A percentile compares a stretch with the other conserved stretches of the same genome.
These are phyloP conservation scores for Hirtodrosophila trivittata DNA, from an alignment of 2,888 invertebrate genomes.

Conservation along the genomic window DNA sequence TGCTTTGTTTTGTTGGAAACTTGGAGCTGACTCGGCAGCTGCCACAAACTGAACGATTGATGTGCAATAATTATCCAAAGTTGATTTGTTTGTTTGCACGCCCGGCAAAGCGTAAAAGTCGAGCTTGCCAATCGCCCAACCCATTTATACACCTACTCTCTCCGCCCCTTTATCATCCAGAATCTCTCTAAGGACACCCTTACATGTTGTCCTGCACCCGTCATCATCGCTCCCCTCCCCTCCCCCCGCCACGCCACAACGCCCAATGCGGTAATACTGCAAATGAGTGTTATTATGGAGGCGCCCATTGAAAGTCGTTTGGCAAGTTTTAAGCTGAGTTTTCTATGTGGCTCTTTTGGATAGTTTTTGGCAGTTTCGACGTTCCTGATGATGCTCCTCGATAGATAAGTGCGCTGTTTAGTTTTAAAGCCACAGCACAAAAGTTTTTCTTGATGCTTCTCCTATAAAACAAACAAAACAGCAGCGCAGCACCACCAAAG, in stretches of 20 bases:
- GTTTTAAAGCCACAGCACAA: slow-evolving; percentile 76
- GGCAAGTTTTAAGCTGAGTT: slow-evolving; percentile 60
- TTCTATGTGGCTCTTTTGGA: slow-evolving; percentile 46
- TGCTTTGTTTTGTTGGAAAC: slow-evolving; percentile 58
- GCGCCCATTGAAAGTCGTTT: slow-evolving; percentile 55
- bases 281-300: slow-evolving; percentile 72
- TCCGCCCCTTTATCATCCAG: neutral
- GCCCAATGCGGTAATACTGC: slow-evolving; percentile 57
- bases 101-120: slow-evolving; percentile 73
- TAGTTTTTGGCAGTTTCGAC: slow-evolving; percentile 70
- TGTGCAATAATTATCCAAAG: slow-evolving; percentile 82
- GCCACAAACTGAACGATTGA: slow-evolving; percentile 73
- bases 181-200: no score
- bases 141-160: slow-evolving; percentile 21
- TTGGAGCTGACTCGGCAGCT: slow-evolving; percentile 55
- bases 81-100: slow-evolving; percentile 82
- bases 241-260: slow-evolving; percentile 1
- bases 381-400: slow-evolving; percentile 56
- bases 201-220: no score
- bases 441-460: slow-evolving; percentile 48
- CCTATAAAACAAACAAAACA: slow-evolving; percentile 11
- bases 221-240: neutral
- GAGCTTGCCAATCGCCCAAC: slow-evolving; percentile 69
- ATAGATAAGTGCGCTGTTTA: slow-evolving; percentile 76
- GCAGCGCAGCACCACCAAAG: slow-evolving; percentile 11